A percentile compares a stretch with the other conserved stretches of the same genome.
Conservation (phyloP, 2,113 vertebrate species). For the Poeciliopsis retropinna region DNA sequence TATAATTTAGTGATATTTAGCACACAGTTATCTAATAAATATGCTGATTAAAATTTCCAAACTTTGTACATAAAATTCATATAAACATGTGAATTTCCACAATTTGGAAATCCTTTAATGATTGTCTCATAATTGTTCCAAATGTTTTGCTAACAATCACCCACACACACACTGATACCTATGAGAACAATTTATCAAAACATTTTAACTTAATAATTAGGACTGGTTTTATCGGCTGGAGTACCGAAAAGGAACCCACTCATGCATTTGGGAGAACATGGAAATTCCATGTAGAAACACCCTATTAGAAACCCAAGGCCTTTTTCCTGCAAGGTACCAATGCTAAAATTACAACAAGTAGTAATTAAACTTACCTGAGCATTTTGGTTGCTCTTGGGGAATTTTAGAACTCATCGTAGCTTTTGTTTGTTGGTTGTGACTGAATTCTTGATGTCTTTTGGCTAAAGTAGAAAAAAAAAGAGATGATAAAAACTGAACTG, state of each 20-base stretch:
- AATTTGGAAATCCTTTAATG: not conserved
- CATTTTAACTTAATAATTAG: not conserved
- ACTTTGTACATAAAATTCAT: not conserved
- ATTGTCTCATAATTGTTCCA: not conserved
- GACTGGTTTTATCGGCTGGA: too few relatives aligned
- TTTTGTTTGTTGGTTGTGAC: constrained; percentile 1
- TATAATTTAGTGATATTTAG: not conserved
- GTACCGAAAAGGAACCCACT: too few relatives aligned
- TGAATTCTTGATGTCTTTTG: not conserved
- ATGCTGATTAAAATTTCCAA: not conserved
- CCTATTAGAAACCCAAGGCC: not conserved
- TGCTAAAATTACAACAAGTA: not conserved
- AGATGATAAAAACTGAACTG: not conserved
- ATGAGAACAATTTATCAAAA: not conserved
- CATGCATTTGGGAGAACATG: too few relatives aligned
- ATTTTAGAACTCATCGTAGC: constrained; percentile 40
- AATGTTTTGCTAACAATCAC: not conserved
- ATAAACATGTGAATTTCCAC: not conserved
- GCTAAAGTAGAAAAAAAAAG: constrained; percentile 21
- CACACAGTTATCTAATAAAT: not conserved
- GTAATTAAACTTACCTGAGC: constrained; percentile 37
- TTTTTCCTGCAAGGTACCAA: not conserved
- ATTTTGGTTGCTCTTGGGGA: constrained; percentile 32
- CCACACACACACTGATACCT: not conserved
- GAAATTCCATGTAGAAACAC: not conserved